These are phyloP conservation scores for Aleiodes alternator DNA, from an alignment of 2,888 invertebrate species.

Conservation along the genomic window DNA sequence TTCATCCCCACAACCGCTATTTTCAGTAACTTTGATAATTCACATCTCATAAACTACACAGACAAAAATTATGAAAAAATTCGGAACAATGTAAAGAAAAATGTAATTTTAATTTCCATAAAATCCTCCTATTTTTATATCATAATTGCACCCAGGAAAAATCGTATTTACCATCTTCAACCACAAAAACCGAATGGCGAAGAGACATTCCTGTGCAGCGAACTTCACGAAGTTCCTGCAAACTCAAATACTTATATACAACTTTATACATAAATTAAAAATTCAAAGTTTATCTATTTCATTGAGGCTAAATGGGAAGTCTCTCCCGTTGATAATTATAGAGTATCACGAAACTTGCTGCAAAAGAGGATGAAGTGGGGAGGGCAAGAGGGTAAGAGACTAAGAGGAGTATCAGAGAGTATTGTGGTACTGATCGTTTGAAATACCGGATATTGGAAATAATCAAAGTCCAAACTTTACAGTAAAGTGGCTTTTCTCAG, in stretches of 20 bases:
- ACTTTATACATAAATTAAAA: neutral
- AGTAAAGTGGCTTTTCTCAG: conserved; percentile 41
- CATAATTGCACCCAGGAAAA: no score
- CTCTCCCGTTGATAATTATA: conserved; percentile 1
- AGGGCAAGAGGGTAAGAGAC: no score
- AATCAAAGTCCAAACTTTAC: conserved; percentile 43
- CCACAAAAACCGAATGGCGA: no score
- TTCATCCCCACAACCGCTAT: no score
- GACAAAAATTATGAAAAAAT: no score
- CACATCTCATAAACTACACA: no score
- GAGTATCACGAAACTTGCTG: conserved; percentile 20
- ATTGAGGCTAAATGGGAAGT: neutral
- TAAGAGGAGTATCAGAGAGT: neutral
- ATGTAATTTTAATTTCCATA: neutral
- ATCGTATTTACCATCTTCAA: no score
- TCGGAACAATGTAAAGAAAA: no score
- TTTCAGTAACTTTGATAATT: no score
- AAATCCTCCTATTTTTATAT: neutral
- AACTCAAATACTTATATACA: neutral
- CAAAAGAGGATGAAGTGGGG: no score
- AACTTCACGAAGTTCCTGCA: no score
- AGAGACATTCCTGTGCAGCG: no score
- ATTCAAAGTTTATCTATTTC: neutral
- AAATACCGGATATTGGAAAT: conserved; percentile 45
- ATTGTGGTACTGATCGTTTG: conserved; percentile 17